Percentiles rank a stretch among this genome's conserved stretches.
Evolutionary conservation across 1,140 invertebrate genomes (phyloP).

Genomic region (Diploscapter pachys): DNA sequence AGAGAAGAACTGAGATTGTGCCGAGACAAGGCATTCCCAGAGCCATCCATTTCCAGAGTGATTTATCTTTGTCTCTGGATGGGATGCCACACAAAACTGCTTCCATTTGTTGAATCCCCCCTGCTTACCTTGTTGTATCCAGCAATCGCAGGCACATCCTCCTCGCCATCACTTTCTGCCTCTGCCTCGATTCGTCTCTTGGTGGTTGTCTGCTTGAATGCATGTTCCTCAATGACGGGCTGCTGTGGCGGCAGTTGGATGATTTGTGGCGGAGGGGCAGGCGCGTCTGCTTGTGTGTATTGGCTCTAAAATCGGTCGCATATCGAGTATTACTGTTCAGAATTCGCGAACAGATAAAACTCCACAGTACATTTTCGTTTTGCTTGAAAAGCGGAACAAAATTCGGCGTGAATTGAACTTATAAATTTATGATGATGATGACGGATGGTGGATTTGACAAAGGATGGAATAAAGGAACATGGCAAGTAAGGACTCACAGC

Average conservation of each 20-base stretch:
- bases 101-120: neutral
- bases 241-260: slow-evolving; percentile 48
- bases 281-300: slow-evolving; percentile 35
- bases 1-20: too few species aligned
- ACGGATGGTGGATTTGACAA: slow-evolving; percentile 1
- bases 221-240: slow-evolving; percentile 58
- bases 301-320: slow-evolving; percentile 14
- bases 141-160: slow-evolving; percentile 12
- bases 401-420: neutral
- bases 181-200: slow-evolving; percentile 54
- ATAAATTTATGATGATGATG: slow-evolving; percentile 2
- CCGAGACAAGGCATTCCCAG: too few species aligned
- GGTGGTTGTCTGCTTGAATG: slow-evolving; percentile 58
- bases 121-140: neutral
- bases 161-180: slow-evolving; percentile 43
- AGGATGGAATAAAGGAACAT: neutral
- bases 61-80: neutral
- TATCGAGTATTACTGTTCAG: neutral
- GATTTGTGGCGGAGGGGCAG: slow-evolving; percentile 36
- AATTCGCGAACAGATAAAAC: neutral
- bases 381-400: neutral
- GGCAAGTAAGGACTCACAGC: slow-evolving; percentile 14
- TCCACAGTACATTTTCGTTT: neutral
- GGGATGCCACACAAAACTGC: neutral
- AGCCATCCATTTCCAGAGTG: neutral